Evolutionary conservation across 1,140 invertebrate species (phyloP), one percentile per base, ranked within the genome.

Genomic region (Aporrectodea caliginosa): DNA sequence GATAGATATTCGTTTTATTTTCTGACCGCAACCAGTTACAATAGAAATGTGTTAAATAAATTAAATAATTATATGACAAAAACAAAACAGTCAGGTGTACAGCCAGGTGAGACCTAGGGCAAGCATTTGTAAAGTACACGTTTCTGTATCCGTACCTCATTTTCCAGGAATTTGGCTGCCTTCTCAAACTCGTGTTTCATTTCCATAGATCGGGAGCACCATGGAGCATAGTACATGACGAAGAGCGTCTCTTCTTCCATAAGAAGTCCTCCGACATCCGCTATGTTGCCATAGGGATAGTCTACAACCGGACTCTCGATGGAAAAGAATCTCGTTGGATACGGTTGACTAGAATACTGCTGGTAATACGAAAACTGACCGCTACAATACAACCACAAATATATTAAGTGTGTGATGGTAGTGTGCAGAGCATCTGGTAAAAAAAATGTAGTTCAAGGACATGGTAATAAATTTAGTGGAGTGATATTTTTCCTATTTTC

Each of bases 181-280:
- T 89, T 90, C 85, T 93, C 91, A 90, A 94, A 94, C 84, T 94
- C 92, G 70, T 90, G 84, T 78, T 91, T 89, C 0, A 92, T 90
- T 84, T 90, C 88, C 86, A 94, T 92, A 83, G 92, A 93, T 83
- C 93, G 92, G 0, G 93, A 92, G 91, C 94, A 93, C 94, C 94
- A 96, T 0, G 94, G 94, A 16, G 94, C 94, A 89, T 95, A 95
- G 85, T 93, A 95, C 93, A 95, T 94, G 43, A 95, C 91, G 90
- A 95, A 93, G 2, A 86, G 76, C 35, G 85, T 68, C 70, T 84
- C 85, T 31, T 86, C 82, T 27, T 83, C 78, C 0, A 78, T 73
- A 16, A 86, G 71, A 31, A 85, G 22, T 29, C 84, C 80, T 16
- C 82, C 78, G 32, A 86, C 72, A 69, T 84, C 83, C 16, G 78